Evolutionary conservation across 2,888 invertebrate genomes (phyloP), one percentile per base, ranked within the genome.

Genomic region (Choreutis nemorana): DNA sequence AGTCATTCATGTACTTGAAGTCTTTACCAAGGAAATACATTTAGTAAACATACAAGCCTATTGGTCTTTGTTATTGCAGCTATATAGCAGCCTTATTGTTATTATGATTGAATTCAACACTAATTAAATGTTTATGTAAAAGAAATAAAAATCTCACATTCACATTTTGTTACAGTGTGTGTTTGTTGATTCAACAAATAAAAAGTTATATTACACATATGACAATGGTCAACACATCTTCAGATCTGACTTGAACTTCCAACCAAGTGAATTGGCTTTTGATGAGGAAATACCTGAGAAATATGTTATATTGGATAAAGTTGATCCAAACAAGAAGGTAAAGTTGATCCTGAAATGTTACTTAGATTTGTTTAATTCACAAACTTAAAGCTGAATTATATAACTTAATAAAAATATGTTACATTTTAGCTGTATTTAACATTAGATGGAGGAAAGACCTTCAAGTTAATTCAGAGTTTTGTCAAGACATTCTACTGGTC

Each of bases 401-500:
- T n/a, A n/a, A n/a, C n/a, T n/a, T n/a, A n/a, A n/a, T n/a, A n/a
- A n/a, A n/a, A 18, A 18, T 16, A 39, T 42, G 29, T 73, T 77
- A 21, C 59, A n/a, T n/a, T n/a, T n/a, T n/a, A 92, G 90, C 66
- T 94, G 3, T 93, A 88, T 80, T 57, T 90, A 29, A 91, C 91
- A 0, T 67, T 79, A 33, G 86, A 93, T 57, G 89, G 88, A 47
- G 94, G 94, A 1, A 70, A 77, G 38, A 83, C 83, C 0, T 94
- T 92, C 84, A 71, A 71, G 29, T 49, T 81, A 35, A 77, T 90
- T 26, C 87, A 90, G 46, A 82, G 83, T 37, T 86, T 80, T 54
- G 92, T 94, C 2, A 90, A 91, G 55, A 82, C 89, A 0, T 90
- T 89, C 62, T 86, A 83, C 52, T 93, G 92, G 91, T 80, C 82